These are phyloP conservation scores for Pterois miles DNA, from an alignment of 2,797 vertebrate species.

Conservation along the genomic window DNA sequence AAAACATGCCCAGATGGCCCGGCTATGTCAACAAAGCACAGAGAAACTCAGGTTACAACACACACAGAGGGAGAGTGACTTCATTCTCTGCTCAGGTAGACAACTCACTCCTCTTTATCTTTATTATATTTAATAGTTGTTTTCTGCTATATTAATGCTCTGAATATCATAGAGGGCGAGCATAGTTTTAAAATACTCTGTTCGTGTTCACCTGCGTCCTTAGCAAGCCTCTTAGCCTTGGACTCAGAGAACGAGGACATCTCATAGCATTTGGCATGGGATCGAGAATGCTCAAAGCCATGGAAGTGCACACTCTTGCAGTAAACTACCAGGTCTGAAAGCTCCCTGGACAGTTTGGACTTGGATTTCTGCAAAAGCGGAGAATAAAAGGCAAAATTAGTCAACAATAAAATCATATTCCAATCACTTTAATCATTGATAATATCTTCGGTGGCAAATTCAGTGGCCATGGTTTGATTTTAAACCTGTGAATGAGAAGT, in stretches of 20 bases:
- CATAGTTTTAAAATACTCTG: no score
- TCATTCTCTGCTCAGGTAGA: no score
- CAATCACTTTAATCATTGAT: neutral
- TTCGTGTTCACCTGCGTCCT: slow-evolving; percentile 83
- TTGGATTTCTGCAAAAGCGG: slow-evolving; percentile 81
- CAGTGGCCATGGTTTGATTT: neutral
- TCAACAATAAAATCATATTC: neutral
- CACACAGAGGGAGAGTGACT: no score
- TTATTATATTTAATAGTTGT: no score
- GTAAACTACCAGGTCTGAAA: slow-evolving; percentile 93
- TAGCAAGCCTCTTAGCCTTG: slow-evolving; percentile 89
- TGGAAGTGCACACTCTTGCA: slow-evolving; percentile 91
- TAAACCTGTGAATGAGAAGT: neutral
- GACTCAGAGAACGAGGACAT: slow-evolving; percentile 94
- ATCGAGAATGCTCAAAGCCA: slow-evolving; percentile 85
- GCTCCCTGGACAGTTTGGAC: slow-evolving; percentile 85
- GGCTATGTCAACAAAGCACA: no score
- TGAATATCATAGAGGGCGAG: no score
- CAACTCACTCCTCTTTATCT: no score
- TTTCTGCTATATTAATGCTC: no score
- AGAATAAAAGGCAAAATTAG: neutral
- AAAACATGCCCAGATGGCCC: no score
- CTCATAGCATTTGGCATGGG: slow-evolving; percentile 85
- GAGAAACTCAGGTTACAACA: no score
- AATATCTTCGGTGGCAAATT: neutral